A percentile compares a stretch with the other conserved stretches of the same genome.
Conservation (phyloP, 2,113 vertebrate species). For the Hydrolagus affinis region DNA sequence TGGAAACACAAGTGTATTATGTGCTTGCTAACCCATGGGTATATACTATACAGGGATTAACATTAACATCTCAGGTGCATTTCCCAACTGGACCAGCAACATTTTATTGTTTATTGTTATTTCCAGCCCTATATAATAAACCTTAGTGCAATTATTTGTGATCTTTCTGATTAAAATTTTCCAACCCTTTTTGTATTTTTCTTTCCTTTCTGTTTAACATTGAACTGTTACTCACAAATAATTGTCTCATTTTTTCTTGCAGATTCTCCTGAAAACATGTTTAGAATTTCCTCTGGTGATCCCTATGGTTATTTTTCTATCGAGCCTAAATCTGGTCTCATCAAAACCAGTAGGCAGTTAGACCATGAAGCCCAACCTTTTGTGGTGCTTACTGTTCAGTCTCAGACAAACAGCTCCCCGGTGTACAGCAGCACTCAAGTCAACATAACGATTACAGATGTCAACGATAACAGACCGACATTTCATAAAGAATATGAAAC, state of each 20-base stretch:
- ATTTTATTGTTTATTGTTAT: not conserved
- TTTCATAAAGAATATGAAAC: conserved; percentile 55
- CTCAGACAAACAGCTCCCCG: conserved; percentile 52
- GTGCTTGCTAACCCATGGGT: too few relatives aligned
- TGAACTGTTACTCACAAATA: conserved; percentile 28
- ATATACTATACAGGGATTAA: not conserved
- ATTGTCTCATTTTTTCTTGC: conserved; percentile 36
- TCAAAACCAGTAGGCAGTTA: conserved; percentile 58
- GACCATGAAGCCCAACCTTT: conserved; percentile 67
- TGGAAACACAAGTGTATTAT: too few relatives aligned
- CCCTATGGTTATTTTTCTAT: conserved; percentile 63
- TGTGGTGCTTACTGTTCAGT: conserved; percentile 66
- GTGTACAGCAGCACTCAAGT: conserved; percentile 71
- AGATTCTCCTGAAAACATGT: conserved; percentile 68
- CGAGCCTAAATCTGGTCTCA: conserved; percentile 64
- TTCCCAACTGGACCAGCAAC: not conserved
- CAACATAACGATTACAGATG: conserved; percentile 65
- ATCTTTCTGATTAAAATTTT: not conserved
- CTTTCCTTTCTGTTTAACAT: not conserved
- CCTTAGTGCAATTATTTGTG: not conserved
- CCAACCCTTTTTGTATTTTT: not conserved
- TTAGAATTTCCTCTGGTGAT: conserved; percentile 76
- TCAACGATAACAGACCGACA: conserved; percentile 74
- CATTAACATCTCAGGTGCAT: not conserved
- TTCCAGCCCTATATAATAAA: not conserved